A percentile compares a stretch with the other conserved stretches of the same genome.
Conservation (phyloP, 1,140 invertebrate species). For the Lethocerus indicus region DNA sequence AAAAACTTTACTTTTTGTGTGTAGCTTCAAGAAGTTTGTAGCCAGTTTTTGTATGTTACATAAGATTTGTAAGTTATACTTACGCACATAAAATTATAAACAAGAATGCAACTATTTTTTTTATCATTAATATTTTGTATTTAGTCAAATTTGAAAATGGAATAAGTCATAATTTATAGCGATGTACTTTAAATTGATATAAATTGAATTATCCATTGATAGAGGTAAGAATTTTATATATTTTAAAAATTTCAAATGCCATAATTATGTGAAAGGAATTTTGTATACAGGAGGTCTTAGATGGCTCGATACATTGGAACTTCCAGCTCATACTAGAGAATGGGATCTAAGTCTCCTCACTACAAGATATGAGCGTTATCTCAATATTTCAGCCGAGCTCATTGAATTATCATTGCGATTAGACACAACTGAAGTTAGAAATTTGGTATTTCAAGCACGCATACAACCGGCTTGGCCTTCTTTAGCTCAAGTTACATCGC, state of each 20-base stretch:
- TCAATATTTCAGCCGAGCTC: constrained; percentile 27
- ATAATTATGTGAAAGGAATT: background rate
- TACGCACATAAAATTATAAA: too few relatives aligned
- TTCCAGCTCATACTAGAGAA: constrained; percentile 41
- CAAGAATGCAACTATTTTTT: too few relatives aligned
- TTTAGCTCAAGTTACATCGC: constrained; percentile 25
- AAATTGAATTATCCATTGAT: background rate
- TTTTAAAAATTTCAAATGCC: background rate
- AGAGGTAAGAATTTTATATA: background rate
- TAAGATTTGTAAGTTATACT: too few relatives aligned
- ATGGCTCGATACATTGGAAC: constrained; percentile 50
- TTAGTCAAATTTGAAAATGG: too few relatives aligned
- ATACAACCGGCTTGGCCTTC: constrained; percentile 59
- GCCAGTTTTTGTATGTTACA: too few relatives aligned
- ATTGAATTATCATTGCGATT: constrained; percentile 23
- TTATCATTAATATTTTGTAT: too few relatives aligned
- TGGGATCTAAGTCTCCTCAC: constrained; percentile 41
- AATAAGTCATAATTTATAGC: too few relatives aligned
- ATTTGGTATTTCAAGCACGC: constrained; percentile 33
- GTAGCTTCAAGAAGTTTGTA: too few relatives aligned
- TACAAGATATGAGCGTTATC: constrained; percentile 33
- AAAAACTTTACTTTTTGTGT: too few relatives aligned
- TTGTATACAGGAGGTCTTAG: constrained; percentile 32
- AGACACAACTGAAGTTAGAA: constrained; percentile 51
- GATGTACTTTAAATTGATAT: too few relatives aligned